Evolutionary conservation across 2,797 vertebrate genomes (phyloP), one percentile per base, ranked within the genome.

Genomic region (Acomys russatus): DNA sequence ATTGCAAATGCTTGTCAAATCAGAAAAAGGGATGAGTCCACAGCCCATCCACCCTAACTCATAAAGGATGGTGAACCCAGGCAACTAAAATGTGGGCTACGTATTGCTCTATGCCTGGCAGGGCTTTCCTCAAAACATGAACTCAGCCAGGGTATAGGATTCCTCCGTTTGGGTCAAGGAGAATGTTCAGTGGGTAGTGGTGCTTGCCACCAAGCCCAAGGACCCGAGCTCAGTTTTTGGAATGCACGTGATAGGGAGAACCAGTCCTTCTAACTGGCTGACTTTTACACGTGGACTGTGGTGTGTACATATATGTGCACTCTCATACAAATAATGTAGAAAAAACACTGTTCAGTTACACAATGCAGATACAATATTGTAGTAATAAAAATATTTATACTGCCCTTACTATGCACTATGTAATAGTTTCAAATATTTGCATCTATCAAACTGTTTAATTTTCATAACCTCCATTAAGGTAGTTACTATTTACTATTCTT

Each of bases 381-480:
- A 54, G 38, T 64, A 93, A 87, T 38, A 38, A 44, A 89, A 86
- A 68, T 25, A 70, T 6, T 71, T 90, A 90, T 5, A 9, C 1
- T 61, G 12, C 56, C n/a, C 5, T 76, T 63, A n/a, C n/a, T 54
- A 59, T 23, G 18, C 59, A 35, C 30, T 44, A 44, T 44, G 11
- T 25, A 79, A 54, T 76, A 7, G 63, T 87, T 17, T 63, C 51
- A 94, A 78, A 64, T 20, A 90, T 38, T 3, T 44, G 49, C 2
- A 35, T 33, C 70, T 76, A 35, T 84, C 91, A 84, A 84, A 66
- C 5, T 30, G 88, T 86, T 90, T 92, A 63, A 88, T 30, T 77
- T 94, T 90, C 44, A 84, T 44, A 56, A 86, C 30, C 38, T 89
- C 51, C 9, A 23, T 54, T 74, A 76, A 90, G n/a, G 76, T 28